These are phyloP conservation scores for Acrocephalus kingi DNA, from an alignment of 2,113 vertebrate species.

Conservation along the genomic window DNA sequence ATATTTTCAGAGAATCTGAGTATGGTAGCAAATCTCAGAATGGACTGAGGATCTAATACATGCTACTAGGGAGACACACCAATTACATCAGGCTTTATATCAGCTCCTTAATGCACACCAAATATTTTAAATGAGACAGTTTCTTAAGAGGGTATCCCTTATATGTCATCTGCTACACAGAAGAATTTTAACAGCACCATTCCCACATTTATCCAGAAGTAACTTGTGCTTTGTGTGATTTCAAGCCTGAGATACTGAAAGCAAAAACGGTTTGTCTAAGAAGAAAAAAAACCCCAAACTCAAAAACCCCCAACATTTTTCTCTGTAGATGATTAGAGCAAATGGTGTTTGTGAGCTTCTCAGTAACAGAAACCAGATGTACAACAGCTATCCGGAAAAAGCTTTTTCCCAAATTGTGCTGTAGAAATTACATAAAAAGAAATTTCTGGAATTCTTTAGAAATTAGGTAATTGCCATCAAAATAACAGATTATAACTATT, in stretches of 20 bases:
- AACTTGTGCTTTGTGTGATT: not conserved
- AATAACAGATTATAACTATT: slow-evolving; percentile 1
- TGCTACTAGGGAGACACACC: not conserved
- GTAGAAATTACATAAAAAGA: slow-evolving; percentile 19
- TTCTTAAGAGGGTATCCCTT: not conserved
- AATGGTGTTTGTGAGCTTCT: not conserved
- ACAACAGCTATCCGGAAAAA: not conserved
- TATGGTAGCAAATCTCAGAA: not conserved
- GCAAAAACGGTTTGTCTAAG: not conserved
- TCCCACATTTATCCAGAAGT: not conserved
- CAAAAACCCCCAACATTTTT: not conserved
- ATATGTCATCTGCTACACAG: not conserved
- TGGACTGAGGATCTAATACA: not conserved
- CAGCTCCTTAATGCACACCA: not conserved
- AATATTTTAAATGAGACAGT: not conserved
- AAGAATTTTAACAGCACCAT: not conserved
- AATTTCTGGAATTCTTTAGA: not conserved
- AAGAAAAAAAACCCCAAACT: not conserved
- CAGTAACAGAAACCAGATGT: slow-evolving; percentile 30
- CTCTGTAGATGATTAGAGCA: not conserved
- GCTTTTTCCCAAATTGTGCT: not conserved
- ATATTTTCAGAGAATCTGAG: not conserved
- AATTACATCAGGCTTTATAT: not conserved
- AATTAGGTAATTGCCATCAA: not conserved
- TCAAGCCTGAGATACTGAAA: not conserved